Base-by-base conservation (phyloP, 2,113 vertebrate genomes). In the Zosterops japonicus region DNA sequence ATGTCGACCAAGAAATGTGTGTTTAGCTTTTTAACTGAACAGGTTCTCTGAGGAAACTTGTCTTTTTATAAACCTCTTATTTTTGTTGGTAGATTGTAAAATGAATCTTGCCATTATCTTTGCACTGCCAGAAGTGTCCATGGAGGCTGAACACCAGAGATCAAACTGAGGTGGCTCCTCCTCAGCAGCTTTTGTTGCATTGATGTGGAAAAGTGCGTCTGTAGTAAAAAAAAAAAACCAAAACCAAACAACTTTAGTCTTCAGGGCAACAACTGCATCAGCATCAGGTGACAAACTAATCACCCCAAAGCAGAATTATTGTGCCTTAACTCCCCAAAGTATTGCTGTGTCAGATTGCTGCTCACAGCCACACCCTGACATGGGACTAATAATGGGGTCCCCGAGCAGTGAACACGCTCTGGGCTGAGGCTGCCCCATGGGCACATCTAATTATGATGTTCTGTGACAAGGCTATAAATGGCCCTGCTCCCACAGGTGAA, bases 361-460 rank as follows among this genome's bases (percentile, higher is more conserved):
- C 60, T 60, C 24, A 44, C 44, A 80, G 92, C 50, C 70, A 55
- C 72, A 39, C 44, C 78, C 72, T 39, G 42, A 39, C 70, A 42
- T 6, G 39, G 83, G 23, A 25, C 81, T 91, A 79, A 91, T 76
- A 79, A 90, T 2, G 12, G 81, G 75, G 71, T 92, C 90, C 83
- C 67, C 0, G 0, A 91, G 86, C 52, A 39, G 63, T 81, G 53
- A 60, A 47, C 61, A 20, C 0, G 3, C 63, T 50, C 25, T 46
- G 47, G 65, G 75, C 27, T 29, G 41, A 21, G 35, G 60, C 59
- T 82, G 81, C 93, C 89, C 85, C n/a, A 29, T 4, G 21, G 90
- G 93, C 75, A 94, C 39, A 2, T 49, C 86, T 90, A 94, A 96
- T 96, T 81, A 94, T 72, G 90, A 94, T 63, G 81, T 91, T 83